These are phyloP conservation scores for Microctenopoma stevenorrisi DNA, from an alignment of 2,797 vertebrate genomes.

Conservation along the genomic window DNA sequence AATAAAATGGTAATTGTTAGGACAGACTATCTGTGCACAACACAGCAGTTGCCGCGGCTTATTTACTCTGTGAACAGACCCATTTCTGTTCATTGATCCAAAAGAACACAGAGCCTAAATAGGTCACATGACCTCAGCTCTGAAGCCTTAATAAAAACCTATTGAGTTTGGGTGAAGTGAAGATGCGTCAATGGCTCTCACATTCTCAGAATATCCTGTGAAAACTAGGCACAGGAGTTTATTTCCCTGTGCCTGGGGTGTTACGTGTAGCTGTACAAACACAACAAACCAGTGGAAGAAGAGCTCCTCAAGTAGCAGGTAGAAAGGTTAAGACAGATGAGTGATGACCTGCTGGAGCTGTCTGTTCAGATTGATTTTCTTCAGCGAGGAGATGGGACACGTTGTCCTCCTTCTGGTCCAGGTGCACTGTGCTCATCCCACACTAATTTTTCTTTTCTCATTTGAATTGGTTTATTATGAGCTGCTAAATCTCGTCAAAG, in stretches of 20 bases:
- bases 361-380: constrained; percentile 52
- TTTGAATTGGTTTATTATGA: constrained; percentile 40
- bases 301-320: constrained; percentile 11
- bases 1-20: background rate
- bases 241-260: constrained; percentile 18
- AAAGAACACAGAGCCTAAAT: constrained; percentile 30
- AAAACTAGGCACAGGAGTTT: constrained; percentile 11
- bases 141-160: constrained; percentile 51
- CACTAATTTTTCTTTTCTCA: constrained; percentile 25
- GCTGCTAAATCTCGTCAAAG: constrained; percentile 32
- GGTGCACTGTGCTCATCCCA: constrained; percentile 37
- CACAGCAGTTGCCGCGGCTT: constrained; percentile 2
- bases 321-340: constrained; percentile 47
- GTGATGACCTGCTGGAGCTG: constrained; percentile 28
- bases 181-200: constrained; percentile 27
- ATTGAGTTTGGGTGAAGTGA: constrained; percentile 53
- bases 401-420: constrained; percentile 47
- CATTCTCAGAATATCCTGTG: constrained; percentile 57
- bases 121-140: constrained; percentile 41
- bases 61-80: background rate
- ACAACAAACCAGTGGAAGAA: constrained; percentile 29
- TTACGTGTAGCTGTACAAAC: constrained; percentile 19
- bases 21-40: background rate
- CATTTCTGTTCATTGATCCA: constrained; percentile 50
- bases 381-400: constrained; percentile 49